Conservation (phyloP, 1,140 invertebrate species). For the Aplysia californica region DNA sequence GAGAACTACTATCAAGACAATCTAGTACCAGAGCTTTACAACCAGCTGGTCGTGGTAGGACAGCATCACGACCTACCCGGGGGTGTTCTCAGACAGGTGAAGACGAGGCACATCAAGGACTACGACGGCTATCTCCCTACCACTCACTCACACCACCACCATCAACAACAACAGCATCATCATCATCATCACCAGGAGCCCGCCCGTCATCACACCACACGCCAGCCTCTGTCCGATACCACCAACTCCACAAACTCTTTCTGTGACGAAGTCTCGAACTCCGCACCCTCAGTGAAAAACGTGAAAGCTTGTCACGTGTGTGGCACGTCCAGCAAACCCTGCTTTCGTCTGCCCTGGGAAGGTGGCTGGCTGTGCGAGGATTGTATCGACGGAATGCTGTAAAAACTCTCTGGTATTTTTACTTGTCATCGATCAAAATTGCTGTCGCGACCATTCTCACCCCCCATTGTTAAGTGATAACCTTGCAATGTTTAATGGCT, state of each 20-base stretch:
- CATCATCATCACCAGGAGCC: no score
- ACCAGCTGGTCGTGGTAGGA: no score
- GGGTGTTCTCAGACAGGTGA: not conserved
- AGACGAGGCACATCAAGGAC: not conserved
- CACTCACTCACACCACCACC: not conserved
- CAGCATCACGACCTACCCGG: not conserved
- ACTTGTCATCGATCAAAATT: no score
- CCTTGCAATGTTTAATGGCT: no score
- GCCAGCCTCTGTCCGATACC: not conserved
- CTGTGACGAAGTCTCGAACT: not conserved
- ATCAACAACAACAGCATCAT: not conserved
- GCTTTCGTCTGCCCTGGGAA: conserved; percentile 21
- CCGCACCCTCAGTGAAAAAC: not conserved
- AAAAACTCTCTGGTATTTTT: no score
- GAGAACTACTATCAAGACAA: not conserved
- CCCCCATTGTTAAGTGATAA: no score
- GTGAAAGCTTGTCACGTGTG: conserved; percentile 12
- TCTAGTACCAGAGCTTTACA: no score
- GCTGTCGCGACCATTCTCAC: no score
- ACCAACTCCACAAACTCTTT: not conserved
- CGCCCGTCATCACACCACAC: not conserved
- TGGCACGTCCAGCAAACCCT: not conserved
- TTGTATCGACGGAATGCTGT: conserved; percentile 15
- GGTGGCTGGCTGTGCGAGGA: conserved; percentile 28
- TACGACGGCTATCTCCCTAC: not conserved